A percentile compares a stretch with the other conserved stretches of the same genome.
phyloP scores from a whole-genome alignment of 2,797 vertebrate species.

The Acrocephalus scirpaceus region DNA sequence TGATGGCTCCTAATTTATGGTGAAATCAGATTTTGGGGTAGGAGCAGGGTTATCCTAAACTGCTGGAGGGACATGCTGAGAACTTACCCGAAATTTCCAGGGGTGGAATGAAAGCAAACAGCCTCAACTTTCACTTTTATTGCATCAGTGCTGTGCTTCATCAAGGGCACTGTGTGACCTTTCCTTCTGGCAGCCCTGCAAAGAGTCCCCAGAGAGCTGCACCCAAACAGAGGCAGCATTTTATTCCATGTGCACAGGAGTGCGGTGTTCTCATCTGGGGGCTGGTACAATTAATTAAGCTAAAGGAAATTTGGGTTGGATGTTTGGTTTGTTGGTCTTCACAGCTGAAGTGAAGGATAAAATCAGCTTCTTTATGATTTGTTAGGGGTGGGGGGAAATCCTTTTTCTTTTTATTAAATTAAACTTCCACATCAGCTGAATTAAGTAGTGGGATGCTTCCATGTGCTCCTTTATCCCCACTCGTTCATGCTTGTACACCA shows the following conservation, averaged over 20 bases:
- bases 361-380: not conserved
- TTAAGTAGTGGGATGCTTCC: not conserved
- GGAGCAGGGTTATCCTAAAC: not conserved
- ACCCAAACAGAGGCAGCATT: not conserved
- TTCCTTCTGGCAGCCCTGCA: not conserved
- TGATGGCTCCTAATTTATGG: not conserved
- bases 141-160: not conserved
- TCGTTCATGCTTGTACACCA: not conserved
- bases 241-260: not conserved
- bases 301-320: not conserved
- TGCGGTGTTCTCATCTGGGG: not conserved
- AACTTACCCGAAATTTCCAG: not conserved
- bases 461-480: not conserved
- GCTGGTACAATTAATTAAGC: constrained; percentile 16
- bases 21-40: not conserved
- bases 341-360: not conserved
- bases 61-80: not conserved
- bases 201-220: not conserved
- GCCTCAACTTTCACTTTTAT: not conserved
- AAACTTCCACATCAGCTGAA: not conserved
- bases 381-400: accelerated
- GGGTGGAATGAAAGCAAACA: not conserved
- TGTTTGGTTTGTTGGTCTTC: not conserved
- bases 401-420: not conserved
- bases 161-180: not conserved